Percentiles rank a stretch among this genome's conserved stretches.
Conservation (phyloP, 2,113 vertebrate genomes). For the Elaphurus davidianus region DNA sequence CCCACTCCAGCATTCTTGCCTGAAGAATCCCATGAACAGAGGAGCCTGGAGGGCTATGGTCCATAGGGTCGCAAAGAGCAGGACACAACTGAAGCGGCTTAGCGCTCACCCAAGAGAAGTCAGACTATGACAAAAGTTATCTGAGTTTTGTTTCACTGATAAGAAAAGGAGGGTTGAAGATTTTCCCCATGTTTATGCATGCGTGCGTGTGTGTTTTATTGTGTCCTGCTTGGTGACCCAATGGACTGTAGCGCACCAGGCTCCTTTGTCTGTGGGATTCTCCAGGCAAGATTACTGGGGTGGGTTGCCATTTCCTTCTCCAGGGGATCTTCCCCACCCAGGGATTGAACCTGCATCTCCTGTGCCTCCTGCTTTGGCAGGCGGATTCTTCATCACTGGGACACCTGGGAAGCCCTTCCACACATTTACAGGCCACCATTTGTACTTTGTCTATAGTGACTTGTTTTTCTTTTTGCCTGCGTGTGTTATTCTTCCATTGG, state of each 20-base stretch:
- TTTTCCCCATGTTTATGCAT: neutral
- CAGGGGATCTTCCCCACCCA: neutral
- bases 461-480: neutral
- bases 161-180: neutral
- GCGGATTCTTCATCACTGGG: neutral
- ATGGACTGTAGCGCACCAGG: neutral
- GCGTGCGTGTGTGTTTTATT: neutral
- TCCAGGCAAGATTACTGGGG: neutral
- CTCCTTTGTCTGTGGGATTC: neutral
- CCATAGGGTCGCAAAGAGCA: neutral
- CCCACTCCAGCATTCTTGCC: neutral
- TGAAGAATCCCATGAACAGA: neutral
- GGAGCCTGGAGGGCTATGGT: neutral
- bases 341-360: neutral
- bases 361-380: neutral
- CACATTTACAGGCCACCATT: neutral
- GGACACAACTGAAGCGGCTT: neutral
- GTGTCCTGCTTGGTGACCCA: fast-evolving
- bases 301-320: neutral
- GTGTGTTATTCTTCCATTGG: neutral
- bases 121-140: neutral
- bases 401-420: neutral
- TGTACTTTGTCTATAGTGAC: neutral
- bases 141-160: constrained; percentile 22
- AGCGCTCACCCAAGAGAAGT: neutral